Evolutionary conservation across 2,797 vertebrate species (phyloP).

Genomic region (Micrastur ruficollis): DNA sequence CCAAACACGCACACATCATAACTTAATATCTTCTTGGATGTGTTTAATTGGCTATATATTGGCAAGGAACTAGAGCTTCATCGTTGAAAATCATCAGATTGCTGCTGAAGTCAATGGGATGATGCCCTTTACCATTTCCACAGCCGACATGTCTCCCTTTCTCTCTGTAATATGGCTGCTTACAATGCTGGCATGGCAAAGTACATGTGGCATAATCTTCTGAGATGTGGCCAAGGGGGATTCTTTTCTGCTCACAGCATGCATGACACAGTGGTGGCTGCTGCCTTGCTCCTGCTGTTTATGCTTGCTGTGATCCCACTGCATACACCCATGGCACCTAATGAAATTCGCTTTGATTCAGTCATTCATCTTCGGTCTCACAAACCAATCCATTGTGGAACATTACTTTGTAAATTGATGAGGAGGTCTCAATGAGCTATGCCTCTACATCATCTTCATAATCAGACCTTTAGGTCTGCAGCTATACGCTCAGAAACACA

Average conservation of each 20-base stretch:
- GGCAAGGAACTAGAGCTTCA: neutral
- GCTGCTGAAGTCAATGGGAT: neutral
- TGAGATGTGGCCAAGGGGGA: neutral
- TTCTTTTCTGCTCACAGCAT: neutral
- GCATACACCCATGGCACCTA: neutral
- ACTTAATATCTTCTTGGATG: neutral
- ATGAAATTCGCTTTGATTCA: neutral
- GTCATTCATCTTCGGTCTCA: neutral
- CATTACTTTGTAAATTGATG: neutral
- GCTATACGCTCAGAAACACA: neutral
- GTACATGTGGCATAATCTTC: neutral
- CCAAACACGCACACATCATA: neutral
- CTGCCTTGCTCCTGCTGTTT: neutral
- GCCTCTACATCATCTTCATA: neutral
- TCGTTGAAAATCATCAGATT: neutral
- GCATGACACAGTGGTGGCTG: neutral
- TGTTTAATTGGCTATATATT: neutral
- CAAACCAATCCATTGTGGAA: neutral
- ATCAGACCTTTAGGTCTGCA: neutral
- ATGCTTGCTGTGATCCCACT: neutral
- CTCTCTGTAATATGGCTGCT: neutral
- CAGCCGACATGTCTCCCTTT: neutral
- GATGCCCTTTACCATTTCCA: neutral
- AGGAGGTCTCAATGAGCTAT: neutral
- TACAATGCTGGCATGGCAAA: neutral